Base-by-base conservation (phyloP, 1,140 invertebrate genomes). In the Capitella teleta region DNA sequence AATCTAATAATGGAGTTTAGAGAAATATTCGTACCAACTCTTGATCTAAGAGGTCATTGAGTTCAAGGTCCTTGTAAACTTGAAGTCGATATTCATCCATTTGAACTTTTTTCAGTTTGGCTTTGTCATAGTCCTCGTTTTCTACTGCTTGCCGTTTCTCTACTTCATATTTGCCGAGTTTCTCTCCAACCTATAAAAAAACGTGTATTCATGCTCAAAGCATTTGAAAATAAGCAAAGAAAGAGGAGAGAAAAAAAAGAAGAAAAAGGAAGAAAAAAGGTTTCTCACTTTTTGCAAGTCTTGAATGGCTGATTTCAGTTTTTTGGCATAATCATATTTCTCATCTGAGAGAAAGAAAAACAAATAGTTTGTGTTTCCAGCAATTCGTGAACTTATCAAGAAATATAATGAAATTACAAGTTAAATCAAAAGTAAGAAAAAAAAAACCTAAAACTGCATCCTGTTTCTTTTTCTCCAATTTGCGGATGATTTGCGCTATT, bases 81-180 rank as follows among this genome's bases (percentile, higher is more conserved):
- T 82, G 76, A 5, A 78, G 69, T 49, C 84, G 75, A 58, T 83
- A 86, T 40, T 85, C 80, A 57, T 93, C 84, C 54, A 92, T 90
- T 69, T 91, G 85, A 47, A 84, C 81, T 58, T 93, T 88, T 68
- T 92, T 91, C 18, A 83, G 72, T 47, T 86, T 82, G 0, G 90
- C 91, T 56, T 84, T 80, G 53, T 90, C 86, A 62, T 88, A 94
- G 69, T 95, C 87, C 62, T 94, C 90, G 48, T 84, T 75, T 23
- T 86, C 84, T 5, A 92, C 87, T 0, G 90, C 90, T 49, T 89
- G 85, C 26, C 85, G 77, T 62, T 96, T 96, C 57, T 92, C 86
- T 30, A 94, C 74, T 55, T 91, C 82, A 72, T 89, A 87, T 56
- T 91, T 86, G 0, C 87, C 89, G 3, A 95, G 74, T 44, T 85